phyloP scores from a whole-genome alignment of 2,113 vertebrate species.

The Pseudorasbora parva region DNA sequence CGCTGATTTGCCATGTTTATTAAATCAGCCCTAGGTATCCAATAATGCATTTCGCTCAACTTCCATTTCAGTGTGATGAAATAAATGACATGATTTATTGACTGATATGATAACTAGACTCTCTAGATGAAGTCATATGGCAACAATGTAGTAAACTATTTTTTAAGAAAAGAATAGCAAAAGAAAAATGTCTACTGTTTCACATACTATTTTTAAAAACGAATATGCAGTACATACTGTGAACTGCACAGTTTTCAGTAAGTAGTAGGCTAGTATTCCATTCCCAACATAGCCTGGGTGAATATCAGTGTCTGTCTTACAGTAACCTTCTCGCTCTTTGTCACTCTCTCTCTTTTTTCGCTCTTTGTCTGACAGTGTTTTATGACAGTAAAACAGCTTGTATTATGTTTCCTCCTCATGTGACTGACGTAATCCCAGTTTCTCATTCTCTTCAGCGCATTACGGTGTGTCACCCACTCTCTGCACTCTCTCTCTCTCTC shows the following conservation, averaged over 20 bases:
- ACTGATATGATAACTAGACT: neutral
- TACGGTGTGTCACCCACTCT: conserved; percentile 30
- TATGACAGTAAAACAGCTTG: conserved; percentile 57
- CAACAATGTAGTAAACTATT: neutral
- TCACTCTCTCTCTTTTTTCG: conserved; percentile 42
- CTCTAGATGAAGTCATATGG: neutral
- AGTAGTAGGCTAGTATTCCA: conserved; percentile 3
- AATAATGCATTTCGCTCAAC: too few relatives aligned
- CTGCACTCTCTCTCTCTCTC: neutral
- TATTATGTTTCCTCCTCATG: conserved; percentile 70
- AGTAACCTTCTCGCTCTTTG: conserved; percentile 57
- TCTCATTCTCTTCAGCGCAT: conserved; percentile 55
- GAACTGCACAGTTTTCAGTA: neutral
- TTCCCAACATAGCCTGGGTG: conserved; percentile 3
- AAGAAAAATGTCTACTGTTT: conserved; percentile 6
- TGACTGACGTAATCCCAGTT: conserved; percentile 70
- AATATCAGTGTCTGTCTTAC: conserved; percentile 18
- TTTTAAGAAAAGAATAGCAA: neutral
- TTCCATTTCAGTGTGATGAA: too few relatives aligned
- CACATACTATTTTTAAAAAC: conserved; percentile 5
- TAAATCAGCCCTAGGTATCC: too few relatives aligned
- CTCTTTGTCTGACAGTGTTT: conserved; percentile 38
- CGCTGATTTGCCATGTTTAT: too few relatives aligned
- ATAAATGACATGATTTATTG: neutral
- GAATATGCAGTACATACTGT: neutral